Base-by-base conservation (phyloP, 2,113 vertebrate species). In the Copsychus sechellarum region DNA sequence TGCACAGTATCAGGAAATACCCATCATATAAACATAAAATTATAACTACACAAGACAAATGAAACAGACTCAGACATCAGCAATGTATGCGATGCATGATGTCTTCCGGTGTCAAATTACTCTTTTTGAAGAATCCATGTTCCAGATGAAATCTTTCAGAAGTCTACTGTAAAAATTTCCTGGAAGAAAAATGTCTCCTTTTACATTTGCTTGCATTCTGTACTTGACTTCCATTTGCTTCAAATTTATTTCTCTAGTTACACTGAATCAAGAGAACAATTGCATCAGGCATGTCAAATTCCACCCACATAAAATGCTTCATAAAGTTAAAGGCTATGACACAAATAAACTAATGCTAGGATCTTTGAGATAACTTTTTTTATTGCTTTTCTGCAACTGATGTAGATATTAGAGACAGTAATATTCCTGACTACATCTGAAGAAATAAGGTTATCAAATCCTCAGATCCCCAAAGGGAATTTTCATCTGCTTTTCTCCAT, bases 141-240 rank as follows among this genome's bases (percentile, higher is more conserved):
- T 95, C 89, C 93, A 84, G 85, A 73, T 62, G 95, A 97, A 96
- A 96, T 80, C 84, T 80, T 74, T 91, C 92, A 90, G 57, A 95
- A 94, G 38, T 45, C 62, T 94, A 47, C 62, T 45, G 38, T 40
- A 92, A 95, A 82, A 94, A 56, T 31, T 85, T 92, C 58, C 67
- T 76, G 73, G 67, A 95, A 94, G 48, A 95, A 96, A 60, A 90
- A 84, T 72, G 40, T 61, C 65, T 94, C 34, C 45, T 95, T 96
- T 91, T 43, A 94, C 76, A 91, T 92, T 90, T 56, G 20, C 60
- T 92, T 91, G 56, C 31, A 86, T 90, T 95, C 85, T 50, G 93
- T 60, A 85, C 85, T 86, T 76, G 81, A 90, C 51, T 93, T 79
- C 19, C 78, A 92, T 87, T 94, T 91, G 36, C 88, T 51, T 48